Conservation (phyloP, 2,113 vertebrate species). For the Amphiprion ocellaris region DNA sequence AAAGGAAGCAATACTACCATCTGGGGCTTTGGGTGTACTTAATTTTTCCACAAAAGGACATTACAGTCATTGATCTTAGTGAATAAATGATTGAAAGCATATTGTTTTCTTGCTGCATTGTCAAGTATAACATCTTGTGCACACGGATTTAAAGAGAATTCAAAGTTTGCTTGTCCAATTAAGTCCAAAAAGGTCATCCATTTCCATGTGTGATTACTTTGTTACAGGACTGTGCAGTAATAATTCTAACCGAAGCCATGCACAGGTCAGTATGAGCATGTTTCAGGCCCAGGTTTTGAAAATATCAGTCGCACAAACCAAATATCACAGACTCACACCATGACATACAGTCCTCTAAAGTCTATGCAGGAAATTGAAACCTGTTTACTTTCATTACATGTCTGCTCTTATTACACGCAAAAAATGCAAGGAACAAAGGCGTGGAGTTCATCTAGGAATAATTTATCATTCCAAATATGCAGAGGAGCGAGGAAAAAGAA, state of each 20-base stretch:
- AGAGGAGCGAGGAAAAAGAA: constrained; percentile 15
- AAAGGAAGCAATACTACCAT: too few relatives aligned
- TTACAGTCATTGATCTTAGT: too few relatives aligned
- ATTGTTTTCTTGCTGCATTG: too few relatives aligned
- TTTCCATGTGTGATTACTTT: background rate
- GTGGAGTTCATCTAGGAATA: constrained; percentile 11
- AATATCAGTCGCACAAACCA: background rate
- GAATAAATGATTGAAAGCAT: too few relatives aligned
- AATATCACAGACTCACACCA: constrained; percentile 1
- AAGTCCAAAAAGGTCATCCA: too few relatives aligned
- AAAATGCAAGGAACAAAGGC: background rate
- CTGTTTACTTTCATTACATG: constrained; percentile 9
- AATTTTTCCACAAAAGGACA: too few relatives aligned
- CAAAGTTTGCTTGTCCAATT: too few relatives aligned
- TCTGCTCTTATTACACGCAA: background rate
- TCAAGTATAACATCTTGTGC: too few relatives aligned
- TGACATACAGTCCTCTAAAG: background rate
- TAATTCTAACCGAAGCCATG: constrained; percentile 29
- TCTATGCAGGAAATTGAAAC: background rate
- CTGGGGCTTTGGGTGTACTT: too few relatives aligned
- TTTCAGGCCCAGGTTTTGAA: background rate
- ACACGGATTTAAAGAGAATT: too few relatives aligned
- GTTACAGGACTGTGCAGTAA: background rate
- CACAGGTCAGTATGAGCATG: constrained; percentile 9
- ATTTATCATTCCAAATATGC: constrained; percentile 51